A percentile compares a stretch with the other conserved stretches of the same genome.
Evolutionary conservation across 35 echinoderm and acorn worm species (phyloP).

Genomic region (Lytechinus variegatus): DNA sequence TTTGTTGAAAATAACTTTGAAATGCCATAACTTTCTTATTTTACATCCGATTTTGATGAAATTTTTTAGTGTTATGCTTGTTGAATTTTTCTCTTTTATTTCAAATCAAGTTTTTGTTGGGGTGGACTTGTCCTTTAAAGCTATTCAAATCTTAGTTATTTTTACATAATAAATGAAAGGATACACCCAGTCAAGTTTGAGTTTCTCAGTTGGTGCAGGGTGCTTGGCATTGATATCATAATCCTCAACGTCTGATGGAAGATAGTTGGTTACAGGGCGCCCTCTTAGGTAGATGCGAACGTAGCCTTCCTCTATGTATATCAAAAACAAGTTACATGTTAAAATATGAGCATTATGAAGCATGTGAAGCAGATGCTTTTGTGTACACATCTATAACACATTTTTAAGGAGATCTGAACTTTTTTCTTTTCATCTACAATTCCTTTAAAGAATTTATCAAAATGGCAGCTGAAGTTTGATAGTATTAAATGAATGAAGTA

Average conservation of each 20-base stretch:
- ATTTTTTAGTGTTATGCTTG: too few species aligned
- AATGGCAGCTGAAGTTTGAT: too few species aligned
- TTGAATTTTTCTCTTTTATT: too few species aligned
- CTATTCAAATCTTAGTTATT: not conserved
- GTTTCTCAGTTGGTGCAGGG: slow-evolving; percentile 76
- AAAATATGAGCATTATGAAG: not conserved
- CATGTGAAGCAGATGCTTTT: not conserved
- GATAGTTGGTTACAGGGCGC: slow-evolving; percentile 76
- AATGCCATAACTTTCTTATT: too few species aligned
- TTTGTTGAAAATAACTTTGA: too few species aligned
- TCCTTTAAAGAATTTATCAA: too few species aligned
- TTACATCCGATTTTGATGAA: too few species aligned
- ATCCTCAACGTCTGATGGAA: slow-evolving; percentile 71
- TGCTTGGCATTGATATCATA: slow-evolving; percentile 73
- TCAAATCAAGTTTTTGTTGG: too few species aligned
- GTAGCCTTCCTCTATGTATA: slow-evolving; percentile 79
- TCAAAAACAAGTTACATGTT: not conserved
- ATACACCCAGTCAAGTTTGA: slow-evolving; percentile 99
- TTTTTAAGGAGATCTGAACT: not conserved
- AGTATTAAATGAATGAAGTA: too few species aligned
- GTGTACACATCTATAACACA: not conserved
- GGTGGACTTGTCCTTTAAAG: too few species aligned
- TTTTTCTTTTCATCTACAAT: not conserved
- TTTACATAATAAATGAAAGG: slow-evolving; percentile 60
- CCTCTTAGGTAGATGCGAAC: slow-evolving; percentile 89